Base-by-base conservation (phyloP, 1,140 invertebrate species). In the Idris sp. region DNA sequence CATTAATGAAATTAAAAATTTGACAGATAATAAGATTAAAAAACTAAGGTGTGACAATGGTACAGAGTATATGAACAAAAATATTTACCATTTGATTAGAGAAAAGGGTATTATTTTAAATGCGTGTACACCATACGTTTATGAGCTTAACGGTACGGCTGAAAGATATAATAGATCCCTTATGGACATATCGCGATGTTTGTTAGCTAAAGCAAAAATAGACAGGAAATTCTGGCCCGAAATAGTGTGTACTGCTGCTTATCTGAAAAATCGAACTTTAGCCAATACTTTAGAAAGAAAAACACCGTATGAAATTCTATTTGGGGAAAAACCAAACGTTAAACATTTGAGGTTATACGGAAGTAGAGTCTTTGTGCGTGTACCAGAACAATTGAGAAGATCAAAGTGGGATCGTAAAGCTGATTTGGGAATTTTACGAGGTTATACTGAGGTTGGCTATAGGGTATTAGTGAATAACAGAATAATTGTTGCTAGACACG, bases 221-320 rank as follows among this genome's bases (percentile, higher is more conserved):
- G 9, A 77, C 38, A 79, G 58, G 77, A 78, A 43, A 26, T 84
- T 58, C 81, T 85, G 80, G 82, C 81, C 82, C 6, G 79, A 80
- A 73, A 46, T 72, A 35, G 48, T 82, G 1, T 10, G 15, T 0
- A 16, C 76, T n/a, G 78, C 78, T 2, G 72, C 76, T 4, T 81
- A 82, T 65, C 48, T 83, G 9, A 76, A 78, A 71, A 83, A 84
- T 43, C 53, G 74, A 43, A 46, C 77, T 53, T 75, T 69, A 22
- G 64, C 82, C 9, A 85, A 83, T 77, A 84, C 84, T 10, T 16
- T 76, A 9, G 79, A 84, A 76, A 79, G 67, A 26, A 85, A 83
- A 78, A 79, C 81, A 41, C 80, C 81, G 8, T 83, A 77, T 80
- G 79, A 83, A 38, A 83, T 84, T 74, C 79, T 86, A 46, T 82